phyloP scores from a whole-genome alignment of 1,140 invertebrate species.

The Meloidogyne chitwoodi region DNA sequence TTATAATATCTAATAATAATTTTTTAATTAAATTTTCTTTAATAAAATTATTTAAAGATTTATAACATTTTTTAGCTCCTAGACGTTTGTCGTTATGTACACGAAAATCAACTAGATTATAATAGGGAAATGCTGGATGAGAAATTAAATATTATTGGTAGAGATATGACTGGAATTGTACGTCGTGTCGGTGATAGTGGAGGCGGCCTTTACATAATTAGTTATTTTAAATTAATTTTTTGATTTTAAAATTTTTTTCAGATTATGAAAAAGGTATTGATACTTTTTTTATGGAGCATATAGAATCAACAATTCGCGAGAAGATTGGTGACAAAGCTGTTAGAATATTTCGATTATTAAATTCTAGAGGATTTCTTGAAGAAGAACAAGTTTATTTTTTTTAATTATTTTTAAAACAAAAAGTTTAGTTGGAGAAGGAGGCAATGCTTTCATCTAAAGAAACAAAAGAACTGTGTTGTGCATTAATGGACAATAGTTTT shows the following conservation, averaged over 20 bases:
- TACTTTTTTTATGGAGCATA: constrained; percentile 35
- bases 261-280: constrained; percentile 41
- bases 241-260: constrained; percentile 18
- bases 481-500: constrained; percentile 36
- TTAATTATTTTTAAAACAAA: too few relatives aligned
- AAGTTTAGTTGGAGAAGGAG: constrained; percentile 22
- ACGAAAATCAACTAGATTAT: constrained; percentile 17
- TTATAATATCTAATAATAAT: too few relatives aligned
- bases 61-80: constrained; percentile 16
- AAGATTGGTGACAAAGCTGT: constrained; percentile 40
- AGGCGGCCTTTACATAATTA: constrained; percentile 40
- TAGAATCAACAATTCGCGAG: constrained; percentile 42
- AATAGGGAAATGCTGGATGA: constrained; percentile 9
- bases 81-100: constrained; percentile 28
- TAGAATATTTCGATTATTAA: constrained; percentile 37
- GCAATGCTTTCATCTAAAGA: constrained; percentile 46
- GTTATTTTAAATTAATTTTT: not conserved
- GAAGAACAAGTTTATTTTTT: constrained; percentile 35
- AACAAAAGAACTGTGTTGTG: constrained; percentile 37
- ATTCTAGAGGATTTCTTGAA: constrained; percentile 28
- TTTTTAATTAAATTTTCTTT: too few relatives aligned
- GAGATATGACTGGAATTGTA: constrained; percentile 23
- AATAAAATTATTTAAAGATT: not conserved
- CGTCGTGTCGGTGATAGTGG: constrained; percentile 40
- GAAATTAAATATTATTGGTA: constrained; percentile 22